A percentile compares a stretch with the other conserved stretches of the same genome.
phyloP scores from a whole-genome alignment of 2,888 invertebrate genomes.

The Steinernema hermaphroditum region DNA sequence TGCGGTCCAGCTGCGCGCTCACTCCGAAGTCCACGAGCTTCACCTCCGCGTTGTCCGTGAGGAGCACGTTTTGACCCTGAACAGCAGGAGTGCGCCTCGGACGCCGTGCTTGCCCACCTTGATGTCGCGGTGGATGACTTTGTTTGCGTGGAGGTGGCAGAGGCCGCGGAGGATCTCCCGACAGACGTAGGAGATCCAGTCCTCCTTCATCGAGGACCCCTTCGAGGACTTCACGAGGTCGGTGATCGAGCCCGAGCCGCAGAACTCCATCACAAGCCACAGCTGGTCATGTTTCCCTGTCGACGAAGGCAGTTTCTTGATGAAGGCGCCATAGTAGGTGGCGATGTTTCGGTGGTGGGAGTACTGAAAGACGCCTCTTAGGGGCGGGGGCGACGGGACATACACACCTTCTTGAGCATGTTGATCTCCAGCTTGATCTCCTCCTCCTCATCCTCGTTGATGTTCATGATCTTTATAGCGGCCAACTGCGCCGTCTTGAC shows the following conservation, averaged over 20 bases:
- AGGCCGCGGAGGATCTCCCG: slow-evolving; percentile 82
- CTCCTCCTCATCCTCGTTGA: slow-evolving; percentile 99
- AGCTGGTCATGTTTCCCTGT: slow-evolving; percentile 98
- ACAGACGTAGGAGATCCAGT: slow-evolving; percentile 99
- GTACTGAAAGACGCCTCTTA: slow-evolving; percentile 73
- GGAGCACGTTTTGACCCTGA: slow-evolving; percentile 89
- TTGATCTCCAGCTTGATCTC: slow-evolving; percentile 99
- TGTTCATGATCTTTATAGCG: slow-evolving; percentile 99
- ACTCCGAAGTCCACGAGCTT: slow-evolving; percentile 99
- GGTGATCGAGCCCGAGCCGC: slow-evolving; percentile 97
- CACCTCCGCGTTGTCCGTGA: slow-evolving; percentile 99
- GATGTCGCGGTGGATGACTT: slow-evolving; percentile 98
- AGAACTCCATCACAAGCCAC: slow-evolving; percentile 99
- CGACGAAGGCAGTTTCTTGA: slow-evolving; percentile 81
- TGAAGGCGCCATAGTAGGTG: slow-evolving; percentile 99
- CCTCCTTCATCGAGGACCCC: slow-evolving; percentile 95
- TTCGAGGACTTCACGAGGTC: slow-evolving; percentile 99
- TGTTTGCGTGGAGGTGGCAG: slow-evolving; percentile 94
- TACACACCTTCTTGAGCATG: slow-evolving; percentile 83
- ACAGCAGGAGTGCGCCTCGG: not conserved
- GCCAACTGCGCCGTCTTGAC: slow-evolving; percentile 99
- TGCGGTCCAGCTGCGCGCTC: slow-evolving; percentile 96
- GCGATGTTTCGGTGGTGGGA: slow-evolving; percentile 98
- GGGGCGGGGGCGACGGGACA: slow-evolving; percentile 40
- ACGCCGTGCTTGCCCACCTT: slow-evolving; percentile 69